These are phyloP conservation scores for Lanistes nyassanus DNA, from an alignment of 1,140 invertebrate species.

Conservation along the genomic window DNA sequence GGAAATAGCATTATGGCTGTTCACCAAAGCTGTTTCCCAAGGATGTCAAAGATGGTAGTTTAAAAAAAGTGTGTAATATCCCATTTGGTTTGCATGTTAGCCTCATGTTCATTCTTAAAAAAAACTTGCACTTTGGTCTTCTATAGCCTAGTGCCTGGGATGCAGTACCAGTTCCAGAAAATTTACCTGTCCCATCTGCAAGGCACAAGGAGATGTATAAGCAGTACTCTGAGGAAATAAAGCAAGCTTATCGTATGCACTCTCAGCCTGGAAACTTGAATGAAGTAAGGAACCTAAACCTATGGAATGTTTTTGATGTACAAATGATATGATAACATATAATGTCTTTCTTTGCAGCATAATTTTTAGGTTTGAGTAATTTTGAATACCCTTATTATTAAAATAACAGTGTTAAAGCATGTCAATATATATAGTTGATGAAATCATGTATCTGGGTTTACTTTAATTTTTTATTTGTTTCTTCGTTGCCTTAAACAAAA, in stretches of 20 bases:
- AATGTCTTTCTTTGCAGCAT: too few relatives aligned
- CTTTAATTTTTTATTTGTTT: background rate
- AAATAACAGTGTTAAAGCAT: too few relatives aligned
- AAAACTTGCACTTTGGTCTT: background rate
- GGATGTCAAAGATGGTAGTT: too few relatives aligned
- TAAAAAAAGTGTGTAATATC: background rate
- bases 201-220: constrained; percentile 52
- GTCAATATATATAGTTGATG: background rate
- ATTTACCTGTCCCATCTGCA: constrained; percentile 45
- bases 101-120: background rate
- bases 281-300: constrained; percentile 13
- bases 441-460: background rate
- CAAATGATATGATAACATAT: too few relatives aligned
- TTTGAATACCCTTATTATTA: too few relatives aligned
- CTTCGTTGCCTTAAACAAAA: too few relatives aligned
- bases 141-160: constrained; percentile 58
- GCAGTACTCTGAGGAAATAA: constrained; percentile 57
- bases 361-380: too few relatives aligned
- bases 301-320: too few relatives aligned
- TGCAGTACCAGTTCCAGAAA: constrained; percentile 43
- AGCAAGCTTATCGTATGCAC: constrained; percentile 44
- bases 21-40: too few relatives aligned
- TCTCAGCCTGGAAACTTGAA: constrained; percentile 20
- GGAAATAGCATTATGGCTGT: background rate
- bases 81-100: background rate